Base-by-base conservation (phyloP, 35 echinoderm and acorn worm species). In the Apostichopus parvimensis region DNA sequence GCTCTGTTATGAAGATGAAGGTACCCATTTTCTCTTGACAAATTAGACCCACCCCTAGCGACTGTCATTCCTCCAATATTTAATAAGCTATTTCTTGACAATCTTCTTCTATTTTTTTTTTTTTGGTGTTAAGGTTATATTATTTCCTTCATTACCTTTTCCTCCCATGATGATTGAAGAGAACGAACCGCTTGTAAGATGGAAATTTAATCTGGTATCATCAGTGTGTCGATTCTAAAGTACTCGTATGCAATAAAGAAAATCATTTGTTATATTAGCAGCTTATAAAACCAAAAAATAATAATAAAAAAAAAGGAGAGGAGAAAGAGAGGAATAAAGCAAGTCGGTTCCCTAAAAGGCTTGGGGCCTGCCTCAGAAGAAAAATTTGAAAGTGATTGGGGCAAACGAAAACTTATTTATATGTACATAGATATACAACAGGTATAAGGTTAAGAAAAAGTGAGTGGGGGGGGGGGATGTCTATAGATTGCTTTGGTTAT, bases 41-140 rank as follows among this genome's bases (percentile, higher is more conserved):
- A 84, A 84, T 84, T 84, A 84, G 81, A 23, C 55, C 56, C 81
- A 84, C 81, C 81, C 81, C 81, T n/a, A 84, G 81, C 10, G 81
- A 58, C 81, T 59, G 20, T 84, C 81, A 84, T 17, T 58, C 71
- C 71, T 18, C 55, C 53, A 60, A 58, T 84, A 21, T 84, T 84
- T 84, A 84, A 84, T 84, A 84, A 84, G 52, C 81, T 55, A 12
- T 84, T 57, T 84, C 52, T 54, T n/a, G 11, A 75, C 14, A 20
- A 75, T n/a, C 71, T 75, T 75, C 12, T 61, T 8, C 12, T 61
- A 0, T 11, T 9, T 9, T 61, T 61, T 45, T 68, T 53, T 54
- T 82, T 57, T 18, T 55, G 9, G 45, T 82, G 24, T 82, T 54
- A 53, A 55, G 79, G 17, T 18, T 53, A 7, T 34, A 84, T 84